phyloP scores from a whole-genome alignment of 2,113 vertebrate species.

The Nymphicus hollandicus region DNA sequence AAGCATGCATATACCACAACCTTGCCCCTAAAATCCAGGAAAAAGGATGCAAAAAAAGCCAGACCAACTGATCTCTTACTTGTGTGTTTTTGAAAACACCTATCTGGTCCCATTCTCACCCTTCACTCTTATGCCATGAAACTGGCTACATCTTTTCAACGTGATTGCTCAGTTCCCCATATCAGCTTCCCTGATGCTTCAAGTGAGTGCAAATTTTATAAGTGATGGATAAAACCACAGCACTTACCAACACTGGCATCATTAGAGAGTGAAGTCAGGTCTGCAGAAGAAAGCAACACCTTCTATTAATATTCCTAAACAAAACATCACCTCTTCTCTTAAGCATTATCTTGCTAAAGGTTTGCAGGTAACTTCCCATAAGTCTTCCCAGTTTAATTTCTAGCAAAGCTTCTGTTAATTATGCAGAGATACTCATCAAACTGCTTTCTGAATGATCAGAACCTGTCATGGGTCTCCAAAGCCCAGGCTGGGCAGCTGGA shows the following conservation, averaged over 20 bases:
- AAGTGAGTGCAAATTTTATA: background rate
- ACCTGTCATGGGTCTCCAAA: background rate
- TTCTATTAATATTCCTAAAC: background rate
- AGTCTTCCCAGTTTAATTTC: background rate
- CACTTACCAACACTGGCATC: fast-evolving
- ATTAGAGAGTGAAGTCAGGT: background rate
- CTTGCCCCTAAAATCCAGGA: background rate
- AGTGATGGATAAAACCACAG: background rate
- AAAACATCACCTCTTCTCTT: background rate
- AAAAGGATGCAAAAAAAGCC: background rate
- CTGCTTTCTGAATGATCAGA: background rate
- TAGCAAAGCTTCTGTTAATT: background rate
- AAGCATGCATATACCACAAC: background rate
- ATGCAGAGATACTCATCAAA: background rate
- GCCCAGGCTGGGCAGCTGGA: background rate
- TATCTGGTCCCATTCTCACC: background rate
- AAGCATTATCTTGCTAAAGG: background rate
- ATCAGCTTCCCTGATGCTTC: background rate
- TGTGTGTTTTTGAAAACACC: background rate
- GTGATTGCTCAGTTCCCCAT: fast-evolving
- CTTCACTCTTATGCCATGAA: background rate
- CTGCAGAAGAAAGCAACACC: background rate
- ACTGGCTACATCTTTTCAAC: background rate
- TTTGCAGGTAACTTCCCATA: background rate
- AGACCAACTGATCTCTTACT: background rate